These are phyloP conservation scores for Drosophila hawaiiensis DNA, from an alignment of 2,888 invertebrate species.

Conservation along the genomic window DNA sequence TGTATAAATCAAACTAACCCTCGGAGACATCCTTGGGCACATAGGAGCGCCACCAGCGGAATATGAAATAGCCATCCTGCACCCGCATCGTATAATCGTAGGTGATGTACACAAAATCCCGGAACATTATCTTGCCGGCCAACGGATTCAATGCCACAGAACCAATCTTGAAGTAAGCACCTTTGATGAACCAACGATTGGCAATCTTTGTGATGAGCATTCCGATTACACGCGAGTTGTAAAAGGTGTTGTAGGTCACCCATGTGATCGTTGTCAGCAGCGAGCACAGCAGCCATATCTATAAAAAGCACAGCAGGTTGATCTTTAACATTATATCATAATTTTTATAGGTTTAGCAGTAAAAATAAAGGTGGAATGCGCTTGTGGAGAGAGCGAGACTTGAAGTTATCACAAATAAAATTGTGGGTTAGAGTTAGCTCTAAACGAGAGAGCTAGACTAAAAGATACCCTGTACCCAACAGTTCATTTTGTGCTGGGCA, in stretches of 20 bases:
- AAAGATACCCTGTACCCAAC: not conserved
- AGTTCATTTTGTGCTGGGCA: not conserved
- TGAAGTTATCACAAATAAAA: not conserved
- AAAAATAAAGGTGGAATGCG: not conserved
- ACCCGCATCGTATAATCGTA: conserved; percentile 96
- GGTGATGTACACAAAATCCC: conserved; percentile 96
- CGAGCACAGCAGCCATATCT: conserved; percentile 91
- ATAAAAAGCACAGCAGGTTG: conserved; percentile 44
- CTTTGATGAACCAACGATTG: conserved; percentile 93
- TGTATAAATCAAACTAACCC: conserved; percentile 87
- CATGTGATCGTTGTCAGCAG: conserved; percentile 93
- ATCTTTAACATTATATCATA: not conserved
- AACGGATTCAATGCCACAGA: conserved; percentile 97
- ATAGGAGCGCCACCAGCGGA: conserved; percentile 99
- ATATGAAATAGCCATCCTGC: conserved; percentile 98
- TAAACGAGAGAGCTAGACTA: not conserved
- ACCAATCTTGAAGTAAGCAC: conserved; percentile 96
- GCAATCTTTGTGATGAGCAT: conserved; percentile 94
- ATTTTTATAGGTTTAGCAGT: not conserved
- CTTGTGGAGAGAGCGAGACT: not conserved
- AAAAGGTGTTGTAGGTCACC: conserved; percentile 97
- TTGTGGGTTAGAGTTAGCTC: not conserved
- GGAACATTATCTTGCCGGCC: conserved; percentile 99
- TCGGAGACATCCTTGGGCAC: conserved; percentile 97
- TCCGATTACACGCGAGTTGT: conserved; percentile 96